Percentiles rank a stretch among this genome's conserved stretches.
phyloP scores from a whole-genome alignment of 2,113 vertebrate genomes.

The Micromys minutus region DNA sequence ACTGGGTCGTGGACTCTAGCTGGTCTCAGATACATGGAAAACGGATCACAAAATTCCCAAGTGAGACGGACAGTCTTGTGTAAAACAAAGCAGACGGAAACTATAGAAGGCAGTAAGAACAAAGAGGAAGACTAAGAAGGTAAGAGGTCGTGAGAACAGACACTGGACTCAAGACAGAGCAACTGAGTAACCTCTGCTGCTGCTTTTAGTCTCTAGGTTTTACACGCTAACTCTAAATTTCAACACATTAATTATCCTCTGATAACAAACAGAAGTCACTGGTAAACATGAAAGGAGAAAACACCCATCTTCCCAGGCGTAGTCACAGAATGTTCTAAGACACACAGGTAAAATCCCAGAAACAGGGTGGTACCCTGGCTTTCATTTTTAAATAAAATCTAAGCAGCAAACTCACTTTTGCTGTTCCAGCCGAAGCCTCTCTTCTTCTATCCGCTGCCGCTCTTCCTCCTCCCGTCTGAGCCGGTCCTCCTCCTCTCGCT shows the following conservation, averaged over 20 bases:
- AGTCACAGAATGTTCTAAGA: background rate
- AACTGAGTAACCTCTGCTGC: background rate
- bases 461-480: slow-evolving; percentile 94
- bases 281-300: background rate
- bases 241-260: background rate
- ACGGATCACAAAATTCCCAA: background rate
- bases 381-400: background rate
- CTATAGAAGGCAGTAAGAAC: background rate
- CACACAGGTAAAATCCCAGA: background rate
- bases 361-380: background rate
- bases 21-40: slow-evolving; percentile 24
- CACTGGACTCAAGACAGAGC: background rate
- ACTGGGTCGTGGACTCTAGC: background rate
- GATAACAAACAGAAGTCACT: background rate
- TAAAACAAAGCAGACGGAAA: background rate
- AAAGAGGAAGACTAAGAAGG: background rate
- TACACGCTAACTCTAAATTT: background rate
- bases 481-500: slow-evolving; percentile 92
- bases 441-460: slow-evolving; percentile 92
- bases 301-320: background rate
- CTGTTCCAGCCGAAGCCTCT: slow-evolving; percentile 94
- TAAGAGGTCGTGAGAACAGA: background rate
- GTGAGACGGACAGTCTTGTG: background rate
- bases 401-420: slow-evolving; percentile 91
- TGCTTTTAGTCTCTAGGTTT: background rate